Conservation (phyloP, 2,797 vertebrate genomes). For the Sarcophilus harrisii region DNA sequence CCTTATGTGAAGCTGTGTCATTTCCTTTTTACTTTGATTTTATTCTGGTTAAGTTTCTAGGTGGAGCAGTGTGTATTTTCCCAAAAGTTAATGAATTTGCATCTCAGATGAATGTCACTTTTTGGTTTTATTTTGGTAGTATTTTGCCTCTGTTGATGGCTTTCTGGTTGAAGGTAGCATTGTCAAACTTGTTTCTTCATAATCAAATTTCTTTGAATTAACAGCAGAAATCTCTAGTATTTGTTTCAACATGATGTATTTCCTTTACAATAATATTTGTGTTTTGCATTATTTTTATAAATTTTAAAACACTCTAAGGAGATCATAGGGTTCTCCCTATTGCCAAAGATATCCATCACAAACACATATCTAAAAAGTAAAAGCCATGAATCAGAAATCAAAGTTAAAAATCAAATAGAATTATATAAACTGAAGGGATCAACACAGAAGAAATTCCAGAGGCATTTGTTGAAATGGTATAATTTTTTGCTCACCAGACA, state of each 20-base stretch:
- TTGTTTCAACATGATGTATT: neutral
- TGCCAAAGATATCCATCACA: no score
- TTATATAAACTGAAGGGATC: no score
- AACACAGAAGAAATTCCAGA: no score
- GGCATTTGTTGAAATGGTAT: no score
- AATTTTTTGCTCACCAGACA: no score
- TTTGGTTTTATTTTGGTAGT: neutral
- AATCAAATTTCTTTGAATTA: neutral
- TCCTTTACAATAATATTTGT: neutral
- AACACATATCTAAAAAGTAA: no score
- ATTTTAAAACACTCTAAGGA: no score
- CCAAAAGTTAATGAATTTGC: conserved; percentile 2
- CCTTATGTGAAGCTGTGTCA: neutral
- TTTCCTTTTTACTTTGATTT: neutral
- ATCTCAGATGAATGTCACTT: neutral
- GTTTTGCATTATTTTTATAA: neutral
- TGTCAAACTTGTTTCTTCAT: neutral
- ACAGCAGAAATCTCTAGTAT: neutral
- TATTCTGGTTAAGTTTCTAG: neutral
- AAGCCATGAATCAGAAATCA: no score
- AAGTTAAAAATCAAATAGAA: no score
- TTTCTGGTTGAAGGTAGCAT: neutral
- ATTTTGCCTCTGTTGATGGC: neutral
- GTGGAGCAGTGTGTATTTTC: neutral
- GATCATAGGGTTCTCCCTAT: neutral